Percentiles rank a stretch among this genome's conserved stretches.
Evolutionary conservation across 1,140 invertebrate genomes (phyloP).

Genomic region (Lordiphosa mommai): DNA sequence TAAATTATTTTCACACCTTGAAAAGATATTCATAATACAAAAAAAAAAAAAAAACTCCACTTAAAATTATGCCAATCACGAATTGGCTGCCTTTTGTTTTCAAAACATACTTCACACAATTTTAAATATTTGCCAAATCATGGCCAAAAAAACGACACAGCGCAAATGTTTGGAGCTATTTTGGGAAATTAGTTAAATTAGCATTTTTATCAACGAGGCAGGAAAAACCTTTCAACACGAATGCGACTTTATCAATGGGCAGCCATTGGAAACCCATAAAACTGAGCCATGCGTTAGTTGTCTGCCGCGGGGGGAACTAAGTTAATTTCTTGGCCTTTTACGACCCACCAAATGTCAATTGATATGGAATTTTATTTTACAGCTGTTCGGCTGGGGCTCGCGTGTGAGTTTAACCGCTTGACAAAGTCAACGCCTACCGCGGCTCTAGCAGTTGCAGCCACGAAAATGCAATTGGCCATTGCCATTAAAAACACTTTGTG

Average conservation of each 20-base stretch:
- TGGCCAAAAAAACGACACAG: conserved; percentile 9
- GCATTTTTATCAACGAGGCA: conserved; percentile 31
- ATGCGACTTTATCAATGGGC: conserved; percentile 2
- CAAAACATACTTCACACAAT: conserved; percentile 48
- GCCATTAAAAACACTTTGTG: conserved; percentile 77
- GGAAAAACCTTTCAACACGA: conserved; percentile 1
- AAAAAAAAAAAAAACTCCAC: conserved; percentile 36
- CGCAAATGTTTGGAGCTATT: conserved; percentile 11
- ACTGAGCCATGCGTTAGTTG: conserved; percentile 35
- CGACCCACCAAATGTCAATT: conserved; percentile 69
- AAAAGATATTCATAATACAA: conserved; percentile 17
- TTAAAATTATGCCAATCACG: conserved; percentile 73
- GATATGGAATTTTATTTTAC: conserved; percentile 73
- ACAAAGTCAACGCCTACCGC: conserved; percentile 33
- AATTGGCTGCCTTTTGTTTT: conserved; percentile 34
- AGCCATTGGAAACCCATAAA: conserved; percentile 64
- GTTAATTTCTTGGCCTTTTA: conserved; percentile 65
- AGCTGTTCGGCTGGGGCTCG: conserved; percentile 49
- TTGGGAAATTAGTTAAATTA: conserved; percentile 20
- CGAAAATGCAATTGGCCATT: conserved; percentile 70
- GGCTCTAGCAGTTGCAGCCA: conserved; percentile 30
- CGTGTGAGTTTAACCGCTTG: conserved; percentile 39
- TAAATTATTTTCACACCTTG: conserved; percentile 72
- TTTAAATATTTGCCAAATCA: conserved; percentile 28
- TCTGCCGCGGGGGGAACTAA: conserved; percentile 2